A percentile compares a stretch with the other conserved stretches of the same genome.
These are phyloP conservation scores for Siniperca undulata DNA, from an alignment of 2,797 vertebrate species.

Conservation along the genomic window DNA sequence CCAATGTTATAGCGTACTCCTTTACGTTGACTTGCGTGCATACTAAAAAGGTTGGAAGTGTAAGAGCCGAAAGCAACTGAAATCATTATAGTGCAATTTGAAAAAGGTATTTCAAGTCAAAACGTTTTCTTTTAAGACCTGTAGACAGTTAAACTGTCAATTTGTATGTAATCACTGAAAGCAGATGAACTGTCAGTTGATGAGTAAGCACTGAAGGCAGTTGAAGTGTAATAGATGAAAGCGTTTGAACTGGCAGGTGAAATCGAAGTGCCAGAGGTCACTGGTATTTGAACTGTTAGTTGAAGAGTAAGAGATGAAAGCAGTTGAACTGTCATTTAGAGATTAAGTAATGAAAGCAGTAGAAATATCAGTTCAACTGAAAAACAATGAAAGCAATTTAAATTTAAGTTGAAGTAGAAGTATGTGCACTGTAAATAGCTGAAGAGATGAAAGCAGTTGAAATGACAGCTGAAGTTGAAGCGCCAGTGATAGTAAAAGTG, in stretches of 20 bases:
- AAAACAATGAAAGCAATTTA: background rate
- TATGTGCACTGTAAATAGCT: background rate
- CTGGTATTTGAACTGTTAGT: too few relatives aligned
- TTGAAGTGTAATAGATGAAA: background rate
- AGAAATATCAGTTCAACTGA: background rate
- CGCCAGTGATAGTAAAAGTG: background rate
- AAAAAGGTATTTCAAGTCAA: background rate
- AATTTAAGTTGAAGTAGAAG: background rate
- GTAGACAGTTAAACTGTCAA: background rate
- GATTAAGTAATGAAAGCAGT: background rate
- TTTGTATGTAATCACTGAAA: background rate
- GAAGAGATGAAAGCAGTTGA: background rate
- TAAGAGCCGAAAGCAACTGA: background rate
- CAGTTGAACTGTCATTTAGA: background rate
- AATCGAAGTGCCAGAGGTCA: background rate
- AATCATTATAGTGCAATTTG: too few relatives aligned
- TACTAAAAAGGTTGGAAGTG: background rate
- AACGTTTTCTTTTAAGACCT: background rate
- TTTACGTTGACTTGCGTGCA: background rate
- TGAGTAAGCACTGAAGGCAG: background rate
- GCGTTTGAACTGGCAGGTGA: background rate
- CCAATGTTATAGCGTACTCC: background rate
- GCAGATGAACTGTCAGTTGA: background rate
- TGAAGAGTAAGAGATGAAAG: background rate
- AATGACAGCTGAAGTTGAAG: background rate